phyloP scores from a whole-genome alignment of 64 coral and sea anemone genomes.

The Pachyseris speciosa region DNA sequence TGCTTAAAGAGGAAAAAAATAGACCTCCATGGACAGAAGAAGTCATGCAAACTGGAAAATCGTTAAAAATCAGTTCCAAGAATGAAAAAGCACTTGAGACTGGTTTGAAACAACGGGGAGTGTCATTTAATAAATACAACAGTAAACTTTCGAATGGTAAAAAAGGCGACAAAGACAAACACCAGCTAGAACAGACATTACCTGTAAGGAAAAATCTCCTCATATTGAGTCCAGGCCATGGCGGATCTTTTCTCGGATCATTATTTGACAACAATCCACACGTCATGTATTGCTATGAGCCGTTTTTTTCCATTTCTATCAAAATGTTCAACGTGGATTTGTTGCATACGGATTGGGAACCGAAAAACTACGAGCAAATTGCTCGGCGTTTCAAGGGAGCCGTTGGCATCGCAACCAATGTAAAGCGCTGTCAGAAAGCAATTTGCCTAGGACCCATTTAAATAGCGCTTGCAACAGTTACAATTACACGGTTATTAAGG shows the following conservation, averaged over 20 bases:
- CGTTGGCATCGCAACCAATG: not conserved
- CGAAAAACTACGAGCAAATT: not conserved
- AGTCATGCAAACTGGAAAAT: too few species aligned
- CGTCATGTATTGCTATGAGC: slow-evolving; percentile 13
- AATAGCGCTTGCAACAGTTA: not conserved
- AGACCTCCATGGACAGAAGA: too few species aligned
- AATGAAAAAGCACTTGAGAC: too few species aligned
- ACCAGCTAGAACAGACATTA: not conserved
- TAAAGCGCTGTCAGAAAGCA: not conserved
- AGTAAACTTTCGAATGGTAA: not conserved
- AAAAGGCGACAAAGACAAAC: not conserved
- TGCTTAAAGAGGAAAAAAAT: too few species aligned
- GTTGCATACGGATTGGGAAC: not conserved
- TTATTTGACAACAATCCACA: not conserved
- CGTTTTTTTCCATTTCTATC: not conserved
- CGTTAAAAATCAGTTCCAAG: too few species aligned
- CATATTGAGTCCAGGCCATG: not conserved
- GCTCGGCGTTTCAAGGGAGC: not conserved
- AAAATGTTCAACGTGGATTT: not conserved
- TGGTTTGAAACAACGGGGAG: too few species aligned
- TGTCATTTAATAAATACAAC: too few species aligned
- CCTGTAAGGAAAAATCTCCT: not conserved
- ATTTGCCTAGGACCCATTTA: not conserved
- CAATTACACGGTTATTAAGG: not conserved
- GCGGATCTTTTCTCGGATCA: slow-evolving; percentile 23